Percentiles rank a stretch among this genome's conserved stretches.
Conservation (phyloP, 2,113 vertebrate species). For the Enhydra lutris region DNA sequence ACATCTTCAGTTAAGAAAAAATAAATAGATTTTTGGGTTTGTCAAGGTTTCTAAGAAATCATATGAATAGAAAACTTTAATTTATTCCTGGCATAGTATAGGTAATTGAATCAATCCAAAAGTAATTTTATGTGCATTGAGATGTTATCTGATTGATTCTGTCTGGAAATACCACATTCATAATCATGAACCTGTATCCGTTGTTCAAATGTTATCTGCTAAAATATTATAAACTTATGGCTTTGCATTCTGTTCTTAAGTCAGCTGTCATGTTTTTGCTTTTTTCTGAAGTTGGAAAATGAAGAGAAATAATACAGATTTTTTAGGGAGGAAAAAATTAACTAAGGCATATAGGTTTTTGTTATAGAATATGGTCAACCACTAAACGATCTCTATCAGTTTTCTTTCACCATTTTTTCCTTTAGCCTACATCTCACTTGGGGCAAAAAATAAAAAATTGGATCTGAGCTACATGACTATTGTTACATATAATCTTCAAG, state of each 20-base stretch:
- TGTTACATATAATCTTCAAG: background rate
- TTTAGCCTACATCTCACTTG: background rate
- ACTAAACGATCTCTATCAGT: background rate
- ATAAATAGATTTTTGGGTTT: conserved; percentile 52
- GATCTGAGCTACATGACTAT: background rate
- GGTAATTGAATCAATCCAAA: conserved; percentile 56
- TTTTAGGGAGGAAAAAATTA: conserved; percentile 9
- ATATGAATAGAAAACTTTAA: background rate
- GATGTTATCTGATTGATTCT: background rate
- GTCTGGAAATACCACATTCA: background rate
- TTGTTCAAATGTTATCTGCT: background rate
- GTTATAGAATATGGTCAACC: background rate
- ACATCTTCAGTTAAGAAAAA: conserved; percentile 53
- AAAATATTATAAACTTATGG: conserved; percentile 32
- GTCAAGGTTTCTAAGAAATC: conserved; percentile 26
- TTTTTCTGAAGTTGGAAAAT: conserved; percentile 31
- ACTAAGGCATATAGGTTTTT: background rate
- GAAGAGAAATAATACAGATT: background rate
- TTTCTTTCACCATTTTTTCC: background rate
- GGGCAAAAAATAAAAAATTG: background rate
- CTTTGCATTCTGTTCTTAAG: background rate
- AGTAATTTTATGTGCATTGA: conserved; percentile 46
- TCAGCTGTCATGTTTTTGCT: background rate
- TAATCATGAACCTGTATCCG: background rate
- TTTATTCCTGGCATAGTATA: conserved; percentile 17